Evolutionary conservation across 92 coral and sea anemone genomes (phyloP), one percentile per base, ranked within the genome.

Genomic region (Parazoanthus atlanticus): DNA sequence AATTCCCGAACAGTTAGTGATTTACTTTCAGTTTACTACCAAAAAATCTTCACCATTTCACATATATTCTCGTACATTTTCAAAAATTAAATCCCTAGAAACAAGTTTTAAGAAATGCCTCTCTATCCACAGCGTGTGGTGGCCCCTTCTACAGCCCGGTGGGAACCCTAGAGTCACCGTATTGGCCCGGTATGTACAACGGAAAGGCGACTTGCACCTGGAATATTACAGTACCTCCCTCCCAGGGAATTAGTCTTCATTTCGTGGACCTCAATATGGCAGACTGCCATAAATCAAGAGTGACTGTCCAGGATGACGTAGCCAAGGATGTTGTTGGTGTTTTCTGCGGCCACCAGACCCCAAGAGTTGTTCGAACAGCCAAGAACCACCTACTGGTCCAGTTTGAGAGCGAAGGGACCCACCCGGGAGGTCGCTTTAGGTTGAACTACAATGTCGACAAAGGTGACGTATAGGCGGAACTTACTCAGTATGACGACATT

Each of bases 131-230:
- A 84, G 87, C 87, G 8, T 84, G 94, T 61, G 98, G 98, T 2
- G 96, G 94, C 2, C 79, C 92, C 74, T 89, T 90, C 72, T 61
- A 70, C 76, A 84, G 94, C 28, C 86, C 92, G 4, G 73, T 88
- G 49, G 98, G 98, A 28, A 69, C 88, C 46, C 87, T 95, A 38
- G 89, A 91, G 71, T 91, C 98, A 12, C 98, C 98, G 13, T 85
- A 93, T 67, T 95, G 98, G 98, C 98, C 98, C 16, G 78, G 41
- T 30, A 84, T 86, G 75, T 95, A 93, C 92, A 91, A 90, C 70
- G 98, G 96, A 7, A 87, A 82, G 73, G 76, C 91, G 11, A 34
- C 88, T 16, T 95, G 98, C 54, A 90, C 89, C 29, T 95, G 98
- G 98, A 86, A 61, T 26, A 74, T 95, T 28, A 72, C 82, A 17